phyloP scores from a whole-genome alignment of 30 jellyfish, hydroid and myxozoan genomes.

The Hydra vulgaris region DNA sequence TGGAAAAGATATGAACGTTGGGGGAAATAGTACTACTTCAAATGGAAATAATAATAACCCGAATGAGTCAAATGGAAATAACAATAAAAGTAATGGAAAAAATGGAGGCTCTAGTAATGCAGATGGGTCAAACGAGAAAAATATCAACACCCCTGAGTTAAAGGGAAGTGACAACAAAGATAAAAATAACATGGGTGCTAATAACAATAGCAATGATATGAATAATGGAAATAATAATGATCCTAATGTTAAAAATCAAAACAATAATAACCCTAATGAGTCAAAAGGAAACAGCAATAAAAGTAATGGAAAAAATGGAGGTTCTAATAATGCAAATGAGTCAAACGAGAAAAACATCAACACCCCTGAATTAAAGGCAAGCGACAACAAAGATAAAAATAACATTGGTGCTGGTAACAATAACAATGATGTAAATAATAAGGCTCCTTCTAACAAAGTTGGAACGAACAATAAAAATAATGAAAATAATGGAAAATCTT shows the following conservation, averaged over 20 bases:
- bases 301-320: constrained; percentile 5
- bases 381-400: background rate
- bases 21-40: constrained; percentile 31
- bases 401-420: background rate
- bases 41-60: constrained; percentile 17
- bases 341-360: constrained; percentile 9
- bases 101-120: constrained; percentile 25
- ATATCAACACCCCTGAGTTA: constrained; percentile 8
- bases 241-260: constrained; percentile 24
- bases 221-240: background rate
- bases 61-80: background rate
- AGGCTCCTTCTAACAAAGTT: constrained; percentile 19
- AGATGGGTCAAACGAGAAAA: constrained; percentile 15
- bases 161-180: constrained; percentile 5
- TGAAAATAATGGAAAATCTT: constrained; percentile 1
- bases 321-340: constrained; percentile 8
- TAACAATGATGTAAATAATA: background rate
- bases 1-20: constrained; percentile 30
- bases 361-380: constrained; percentile 17
- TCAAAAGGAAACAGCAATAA: constrained; percentile 5
- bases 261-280: constrained; percentile 2
- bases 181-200: background rate
- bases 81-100: constrained; percentile 14
- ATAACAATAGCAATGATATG: background rate
- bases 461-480: constrained; percentile 12